phyloP scores from a whole-genome alignment of 2,888 invertebrate species.

The Emmelina monodactyla region DNA sequence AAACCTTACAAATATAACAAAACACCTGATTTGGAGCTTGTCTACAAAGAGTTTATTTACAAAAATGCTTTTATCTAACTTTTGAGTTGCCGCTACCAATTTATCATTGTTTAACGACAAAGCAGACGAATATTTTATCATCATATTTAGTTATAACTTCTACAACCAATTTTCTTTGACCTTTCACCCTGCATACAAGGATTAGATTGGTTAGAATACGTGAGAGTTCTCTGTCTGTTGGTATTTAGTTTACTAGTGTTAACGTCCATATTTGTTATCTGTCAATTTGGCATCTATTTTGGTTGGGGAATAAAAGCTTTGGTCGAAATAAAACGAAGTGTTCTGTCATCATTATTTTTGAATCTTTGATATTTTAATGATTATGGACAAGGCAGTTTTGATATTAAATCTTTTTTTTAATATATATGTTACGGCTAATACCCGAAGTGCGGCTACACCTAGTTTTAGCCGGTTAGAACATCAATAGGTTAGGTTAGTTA shows the following conservation, averaged over 20 bases:
- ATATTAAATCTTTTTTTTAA: too few species aligned
- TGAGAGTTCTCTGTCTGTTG: conserved; percentile 27
- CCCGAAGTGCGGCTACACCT: too few species aligned
- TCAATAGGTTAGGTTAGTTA: too few species aligned
- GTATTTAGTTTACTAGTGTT: conserved; percentile 46
- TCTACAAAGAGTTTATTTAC: conserved; percentile 1
- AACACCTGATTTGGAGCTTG: too few species aligned
- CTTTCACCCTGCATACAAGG: conserved; percentile 21
- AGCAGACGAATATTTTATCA: conserved; percentile 62
- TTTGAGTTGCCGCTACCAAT: conserved; percentile 24
- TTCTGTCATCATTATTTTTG: conserved; percentile 59
- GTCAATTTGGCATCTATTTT: conserved; percentile 62
- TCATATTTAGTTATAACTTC: conserved; percentile 56
- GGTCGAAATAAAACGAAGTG: conserved; percentile 16
- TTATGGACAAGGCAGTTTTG: conserved; percentile 54
- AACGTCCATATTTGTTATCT: conserved; percentile 64
- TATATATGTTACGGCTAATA: too few species aligned
- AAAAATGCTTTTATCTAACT: background rate
- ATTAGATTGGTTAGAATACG: conserved; percentile 16
- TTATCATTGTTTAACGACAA: conserved; percentile 60
- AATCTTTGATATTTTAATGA: conserved; percentile 47
- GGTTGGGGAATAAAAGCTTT: conserved; percentile 26
- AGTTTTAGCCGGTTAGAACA: too few species aligned
- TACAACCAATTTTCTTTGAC: conserved; percentile 28
- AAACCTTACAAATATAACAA: too few species aligned